These are phyloP conservation scores for Argynnis bischoffii DNA, from an alignment of 2,888 invertebrate genomes.

Conservation along the genomic window DNA sequence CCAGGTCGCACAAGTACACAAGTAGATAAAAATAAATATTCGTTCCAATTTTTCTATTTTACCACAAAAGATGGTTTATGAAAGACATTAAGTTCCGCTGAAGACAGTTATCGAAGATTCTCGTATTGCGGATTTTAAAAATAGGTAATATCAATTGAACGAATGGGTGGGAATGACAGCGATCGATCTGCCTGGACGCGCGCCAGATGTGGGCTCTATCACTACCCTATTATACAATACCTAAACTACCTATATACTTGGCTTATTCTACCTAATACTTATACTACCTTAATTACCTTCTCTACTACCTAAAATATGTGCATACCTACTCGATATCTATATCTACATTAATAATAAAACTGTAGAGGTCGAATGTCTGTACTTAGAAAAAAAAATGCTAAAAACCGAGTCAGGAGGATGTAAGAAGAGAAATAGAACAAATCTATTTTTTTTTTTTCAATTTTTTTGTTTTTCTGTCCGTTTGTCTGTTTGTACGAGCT, in stretches of 20 bases:
- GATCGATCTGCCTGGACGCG: constrained; percentile 22
- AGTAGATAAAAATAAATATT: constrained; percentile 17
- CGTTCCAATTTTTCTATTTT: constrained; percentile 4
- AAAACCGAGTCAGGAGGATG: too few relatives aligned
- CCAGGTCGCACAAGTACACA: not conserved
- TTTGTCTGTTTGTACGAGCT: too few relatives aligned
- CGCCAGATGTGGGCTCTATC: constrained; percentile 10
- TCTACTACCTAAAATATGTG: not conserved
- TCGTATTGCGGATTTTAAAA: constrained; percentile 16
- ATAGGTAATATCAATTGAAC: constrained; percentile 18
- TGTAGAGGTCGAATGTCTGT: too few relatives aligned
- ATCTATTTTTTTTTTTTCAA: too few relatives aligned
- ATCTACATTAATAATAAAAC: too few relatives aligned
- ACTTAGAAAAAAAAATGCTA: too few relatives aligned
- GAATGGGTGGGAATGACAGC: constrained; percentile 19
- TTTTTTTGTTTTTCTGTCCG: too few relatives aligned
- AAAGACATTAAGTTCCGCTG: constrained; percentile 17
- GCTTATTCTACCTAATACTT: not conserved
- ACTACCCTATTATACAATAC: not conserved
- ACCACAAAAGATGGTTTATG: constrained; percentile 16
- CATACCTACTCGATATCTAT: too few relatives aligned
- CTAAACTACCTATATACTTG: not conserved
- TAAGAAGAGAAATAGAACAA: too few relatives aligned
- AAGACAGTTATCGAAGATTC: constrained; percentile 15
- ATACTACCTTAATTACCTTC: too few relatives aligned